Conservation (phyloP, 2,113 vertebrate genomes). For the Leptosomus discolor region DNA sequence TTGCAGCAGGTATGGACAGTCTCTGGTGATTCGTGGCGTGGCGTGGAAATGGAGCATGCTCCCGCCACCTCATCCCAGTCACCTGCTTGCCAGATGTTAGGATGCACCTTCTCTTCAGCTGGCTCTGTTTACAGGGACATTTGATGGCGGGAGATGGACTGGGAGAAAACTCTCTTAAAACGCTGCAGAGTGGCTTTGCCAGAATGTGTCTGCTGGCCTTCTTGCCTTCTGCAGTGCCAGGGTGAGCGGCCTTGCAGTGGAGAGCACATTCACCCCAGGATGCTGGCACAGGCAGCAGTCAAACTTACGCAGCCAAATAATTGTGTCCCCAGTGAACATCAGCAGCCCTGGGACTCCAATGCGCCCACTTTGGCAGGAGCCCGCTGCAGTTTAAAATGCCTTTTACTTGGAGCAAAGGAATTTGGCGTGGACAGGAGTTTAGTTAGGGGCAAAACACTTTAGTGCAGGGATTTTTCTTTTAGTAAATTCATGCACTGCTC, state of each 20-base stretch:
- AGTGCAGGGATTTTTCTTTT: background rate
- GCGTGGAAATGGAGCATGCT: rapidly evolving
- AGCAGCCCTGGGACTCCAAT: background rate
- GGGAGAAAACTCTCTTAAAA: background rate
- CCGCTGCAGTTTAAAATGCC: background rate
- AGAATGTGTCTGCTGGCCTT: rapidly evolving
- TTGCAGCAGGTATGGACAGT: background rate
- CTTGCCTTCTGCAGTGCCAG: background rate
- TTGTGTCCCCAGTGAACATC: rapidly evolving
- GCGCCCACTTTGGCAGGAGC: background rate
- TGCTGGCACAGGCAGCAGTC: rapidly evolving
- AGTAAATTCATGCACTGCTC: background rate
- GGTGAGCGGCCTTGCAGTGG: rapidly evolving
- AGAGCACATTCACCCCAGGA: background rate
- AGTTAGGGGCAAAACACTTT: background rate
- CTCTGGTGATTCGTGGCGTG: rapidly evolving
- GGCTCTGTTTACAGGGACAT: background rate
- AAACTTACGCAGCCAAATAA: rapidly evolving
- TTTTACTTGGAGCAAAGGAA: background rate
- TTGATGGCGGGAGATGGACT: rapidly evolving
- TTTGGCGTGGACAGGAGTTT: background rate
- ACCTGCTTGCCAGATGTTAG: rapidly evolving
- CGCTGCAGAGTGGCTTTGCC: background rate
- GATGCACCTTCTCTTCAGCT: background rate
- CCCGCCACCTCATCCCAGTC: background rate